A percentile compares a stretch with the other conserved stretches of the same genome.
phyloP scores from a whole-genome alignment of 2,888 invertebrate species.

The Rhamnusium bicolor region DNA sequence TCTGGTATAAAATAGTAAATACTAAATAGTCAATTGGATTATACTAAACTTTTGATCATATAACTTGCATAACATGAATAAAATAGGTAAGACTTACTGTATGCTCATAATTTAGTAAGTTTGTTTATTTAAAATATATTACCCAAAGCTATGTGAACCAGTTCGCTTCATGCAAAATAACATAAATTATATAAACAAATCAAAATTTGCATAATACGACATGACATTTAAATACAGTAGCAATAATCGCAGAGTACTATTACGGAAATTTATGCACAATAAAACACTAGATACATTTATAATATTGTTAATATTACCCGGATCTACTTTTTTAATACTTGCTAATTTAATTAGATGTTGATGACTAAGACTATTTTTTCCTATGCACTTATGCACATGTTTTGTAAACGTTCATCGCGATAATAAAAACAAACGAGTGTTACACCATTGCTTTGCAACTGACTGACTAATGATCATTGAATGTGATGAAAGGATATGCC shows the following conservation, averaged over 20 bases:
- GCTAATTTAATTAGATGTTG: not conserved
- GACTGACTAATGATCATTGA: not conserved
- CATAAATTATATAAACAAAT: not conserved
- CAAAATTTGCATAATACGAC: not conserved
- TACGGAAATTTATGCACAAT: not conserved
- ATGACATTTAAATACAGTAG: not conserved
- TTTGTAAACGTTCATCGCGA: not conserved
- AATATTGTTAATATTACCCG: not conserved
- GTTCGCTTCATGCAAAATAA: not conserved
- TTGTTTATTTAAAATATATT: not conserved
- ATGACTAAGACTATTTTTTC: not conserved
- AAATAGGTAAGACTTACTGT: too few relatives aligned
- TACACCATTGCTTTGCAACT: not conserved
- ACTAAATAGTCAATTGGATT: too few relatives aligned
- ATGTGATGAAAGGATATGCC: not conserved
- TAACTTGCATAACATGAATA: too few relatives aligned
- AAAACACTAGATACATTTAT: not conserved
- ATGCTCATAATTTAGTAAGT: too few relatives aligned
- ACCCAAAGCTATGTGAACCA: not conserved
- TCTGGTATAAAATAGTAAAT: too few relatives aligned
- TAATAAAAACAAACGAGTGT: not conserved
- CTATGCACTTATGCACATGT: not conserved
- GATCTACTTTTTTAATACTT: not conserved
- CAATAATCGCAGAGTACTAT: not conserved
- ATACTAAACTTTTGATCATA: too few relatives aligned